phyloP scores from a whole-genome alignment of 2,113 vertebrate genomes.

The Tretioscincus oriximinensis region DNA sequence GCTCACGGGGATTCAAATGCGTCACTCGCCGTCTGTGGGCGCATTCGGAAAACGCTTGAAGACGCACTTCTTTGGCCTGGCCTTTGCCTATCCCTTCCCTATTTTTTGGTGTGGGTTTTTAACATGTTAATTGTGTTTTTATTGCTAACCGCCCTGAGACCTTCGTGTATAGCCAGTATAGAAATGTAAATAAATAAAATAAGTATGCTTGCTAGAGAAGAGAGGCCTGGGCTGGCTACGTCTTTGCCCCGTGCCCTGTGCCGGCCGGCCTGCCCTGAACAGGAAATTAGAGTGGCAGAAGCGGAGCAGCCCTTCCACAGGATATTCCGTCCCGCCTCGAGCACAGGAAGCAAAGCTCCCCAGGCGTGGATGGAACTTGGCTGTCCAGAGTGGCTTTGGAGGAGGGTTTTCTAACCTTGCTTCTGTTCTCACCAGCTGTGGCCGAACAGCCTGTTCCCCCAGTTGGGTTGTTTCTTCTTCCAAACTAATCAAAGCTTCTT shows the following conservation, averaged over 20 bases:
- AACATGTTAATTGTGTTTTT: no score
- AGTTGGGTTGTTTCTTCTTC: background rate
- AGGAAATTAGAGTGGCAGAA: background rate
- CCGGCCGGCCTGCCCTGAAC: accelerated
- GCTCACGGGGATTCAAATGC: no score
- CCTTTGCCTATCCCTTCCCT: no score
- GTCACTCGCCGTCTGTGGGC: no score
- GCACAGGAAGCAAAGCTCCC: background rate
- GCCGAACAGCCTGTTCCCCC: background rate
- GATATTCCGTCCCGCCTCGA: background rate
- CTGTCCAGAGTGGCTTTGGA: background rate
- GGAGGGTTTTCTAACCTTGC: background rate
- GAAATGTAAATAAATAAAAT: no score
- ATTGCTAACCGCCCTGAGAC: no score
- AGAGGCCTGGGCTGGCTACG: background rate
- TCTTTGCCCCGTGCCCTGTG: background rate
- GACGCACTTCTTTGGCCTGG: no score
- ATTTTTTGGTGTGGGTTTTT: no score
- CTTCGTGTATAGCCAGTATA: no score
- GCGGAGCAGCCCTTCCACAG: background rate
- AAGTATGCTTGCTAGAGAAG: background rate
- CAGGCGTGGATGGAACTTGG: background rate
- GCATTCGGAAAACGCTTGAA: no score
- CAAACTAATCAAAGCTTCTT: background rate
- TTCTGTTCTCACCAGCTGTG: slow-evolving; percentile 1